Base-by-base conservation (phyloP, 2,888 invertebrate species). In the Nesidiocoris tenuis region DNA sequence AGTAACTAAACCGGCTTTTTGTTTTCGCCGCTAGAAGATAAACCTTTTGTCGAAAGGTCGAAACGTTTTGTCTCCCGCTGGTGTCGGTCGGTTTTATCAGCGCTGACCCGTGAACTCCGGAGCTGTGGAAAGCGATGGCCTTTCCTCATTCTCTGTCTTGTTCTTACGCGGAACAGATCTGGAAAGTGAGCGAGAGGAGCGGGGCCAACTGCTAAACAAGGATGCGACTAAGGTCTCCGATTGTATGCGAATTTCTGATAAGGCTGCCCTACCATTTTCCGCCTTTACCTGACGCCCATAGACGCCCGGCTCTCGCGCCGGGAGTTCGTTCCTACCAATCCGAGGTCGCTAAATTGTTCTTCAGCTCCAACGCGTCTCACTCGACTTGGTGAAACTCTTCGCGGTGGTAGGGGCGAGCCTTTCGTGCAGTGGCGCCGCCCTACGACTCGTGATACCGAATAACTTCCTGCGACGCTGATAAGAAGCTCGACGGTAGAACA, bases 191-290 rank as follows among this genome's bases (percentile, higher is more conserved):
- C 65, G 65, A 25, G 22, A 21, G n/a, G 22, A 21, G 63, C 22
- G 21, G 21, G 39, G 39, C n/a, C 63, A 39, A 63, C n/a, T 39
- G 17, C 54, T 23, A 5, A 39, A 65, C 39, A 39, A 65, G 65
- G 65, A 65, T 65, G 39, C 39, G 39, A 39, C 39, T 3, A 3
- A 39, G 65, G 54, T 24, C 21, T 67, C 67, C 55, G 67, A 67
- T 67, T 67, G 67, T 67, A 67, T 67, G 67, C 67, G 55, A 67
- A 67, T 67, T 56, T 54, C 56, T 67, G 67, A 67, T 67, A 67
- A 67, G 67, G 12, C 54, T 18, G 54, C 55, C 65, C n/a, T 24
- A 25, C 22, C n/a, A 9, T 9, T 22, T 23, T 17, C 64, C n/a
- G 18, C 39, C 19, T 39, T 39, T 18, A 5, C 23, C 12, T 25